Conservation (phyloP, 2,888 invertebrate species). For the Drosophila neotestacea region DNA sequence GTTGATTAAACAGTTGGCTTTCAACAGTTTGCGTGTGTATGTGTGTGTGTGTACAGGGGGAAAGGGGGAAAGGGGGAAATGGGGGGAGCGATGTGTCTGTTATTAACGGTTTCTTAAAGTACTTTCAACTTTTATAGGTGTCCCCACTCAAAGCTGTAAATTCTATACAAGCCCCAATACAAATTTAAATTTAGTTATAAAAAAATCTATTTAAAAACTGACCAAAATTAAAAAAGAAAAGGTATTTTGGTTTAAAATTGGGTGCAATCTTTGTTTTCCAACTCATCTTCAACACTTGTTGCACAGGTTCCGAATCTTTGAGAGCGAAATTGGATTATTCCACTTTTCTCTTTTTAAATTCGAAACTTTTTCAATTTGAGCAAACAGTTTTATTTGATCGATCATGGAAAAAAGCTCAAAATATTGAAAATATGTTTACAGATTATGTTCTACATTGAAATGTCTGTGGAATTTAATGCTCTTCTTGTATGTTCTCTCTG, state of each 20-base stretch:
- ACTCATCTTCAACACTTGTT: no score
- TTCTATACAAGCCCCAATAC: neutral
- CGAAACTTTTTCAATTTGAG: no score
- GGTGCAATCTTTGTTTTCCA: no score
- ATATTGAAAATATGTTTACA: neutral
- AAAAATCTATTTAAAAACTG: no score
- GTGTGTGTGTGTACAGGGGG: neutral
- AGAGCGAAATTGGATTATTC: no score
- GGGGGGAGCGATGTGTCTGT: neutral
- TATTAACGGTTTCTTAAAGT: neutral
- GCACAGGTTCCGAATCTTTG: no score
- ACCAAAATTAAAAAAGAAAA: no score
- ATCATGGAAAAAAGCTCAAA: neutral
- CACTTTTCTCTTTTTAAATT: no score
- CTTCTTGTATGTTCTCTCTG: neutral
- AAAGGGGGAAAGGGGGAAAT: no score
- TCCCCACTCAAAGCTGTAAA: neutral
- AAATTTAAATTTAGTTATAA: no score
- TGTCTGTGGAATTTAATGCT: neutral
- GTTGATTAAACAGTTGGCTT: constrained; percentile 31
- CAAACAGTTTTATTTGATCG: neutral
- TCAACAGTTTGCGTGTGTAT: neutral
- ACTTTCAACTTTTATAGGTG: neutral
- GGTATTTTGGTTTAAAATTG: no score
- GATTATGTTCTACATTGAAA: constrained; percentile 3